Base-by-base conservation (phyloP, 2,797 vertebrate species). In the Clarias fuscus region DNA sequence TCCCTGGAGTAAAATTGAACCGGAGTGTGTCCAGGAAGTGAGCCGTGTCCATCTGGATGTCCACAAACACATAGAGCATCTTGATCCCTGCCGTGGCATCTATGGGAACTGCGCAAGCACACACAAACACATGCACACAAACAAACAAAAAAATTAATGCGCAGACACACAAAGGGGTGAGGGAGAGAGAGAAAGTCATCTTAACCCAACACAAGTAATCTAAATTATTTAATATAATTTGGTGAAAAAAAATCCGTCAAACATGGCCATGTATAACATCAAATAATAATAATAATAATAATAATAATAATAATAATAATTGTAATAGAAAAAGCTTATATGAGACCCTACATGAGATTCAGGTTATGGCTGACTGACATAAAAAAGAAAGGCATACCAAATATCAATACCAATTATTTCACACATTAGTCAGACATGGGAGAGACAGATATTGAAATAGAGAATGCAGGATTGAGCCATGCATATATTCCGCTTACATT, bases 11-110 rank as follows among this genome's bases (percentile, higher is more conserved):
- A 48, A 99, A 98, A 95, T 98, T 99, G 93, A 98, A 97, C 90
- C 95, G 96, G 92, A 99, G 86, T 1, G 97, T 98, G 93, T 99
- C 97, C 53, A 99, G 93, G 82, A 99, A 97, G 95, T 99, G 98
- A 27, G 95, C 91, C 0, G 97, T 95, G 92, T 99, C 98, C 65
- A 99, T 97, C 94, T 97, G 97, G 93, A 99, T 98, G 88, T 99
- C 98, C 92, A 99, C 98, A 13, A 99, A 99, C 90, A 99, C 96
- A 0, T 99, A 99, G 7, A 99, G 95, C 95, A 99, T 98, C 93
- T 97, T 97, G 91, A 99, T 95, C 20, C 97, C 97, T 70, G 93
- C 94, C 0, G 95, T 97, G 84, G 96, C 91, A 62, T 99, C 97
- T 40, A 99, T 97, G 86, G 98, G 98, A 91, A 99, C 98, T 99